These are phyloP conservation scores for Pteria penguin DNA, from an alignment of 2,888 invertebrate species.

Conservation along the genomic window DNA sequence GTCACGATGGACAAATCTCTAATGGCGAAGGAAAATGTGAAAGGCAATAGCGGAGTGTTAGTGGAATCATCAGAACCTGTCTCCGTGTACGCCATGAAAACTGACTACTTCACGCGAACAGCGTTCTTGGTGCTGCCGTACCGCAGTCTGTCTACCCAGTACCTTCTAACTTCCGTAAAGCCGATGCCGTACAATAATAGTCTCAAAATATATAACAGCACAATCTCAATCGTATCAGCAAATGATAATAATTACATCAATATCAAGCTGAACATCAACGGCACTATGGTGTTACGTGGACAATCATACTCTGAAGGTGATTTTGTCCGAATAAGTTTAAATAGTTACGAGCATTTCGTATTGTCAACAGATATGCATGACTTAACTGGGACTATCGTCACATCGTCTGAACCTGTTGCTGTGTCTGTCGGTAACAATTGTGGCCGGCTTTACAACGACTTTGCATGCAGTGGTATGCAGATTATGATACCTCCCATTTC, in stretches of 20 bases:
- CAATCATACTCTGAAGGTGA: conserved; percentile 2
- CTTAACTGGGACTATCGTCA: conserved; percentile 14
- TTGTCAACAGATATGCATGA: background rate
- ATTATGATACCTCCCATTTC: conserved; percentile 5
- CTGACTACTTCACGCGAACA: conserved; percentile 1
- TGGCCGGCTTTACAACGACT: background rate
- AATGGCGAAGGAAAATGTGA: conserved; percentile 12
- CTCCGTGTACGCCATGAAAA: conserved; percentile 4
- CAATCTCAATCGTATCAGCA: conserved; percentile 9
- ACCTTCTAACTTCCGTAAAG: conserved; percentile 6
- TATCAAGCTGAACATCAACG: background rate
- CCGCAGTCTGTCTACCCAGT: background rate
- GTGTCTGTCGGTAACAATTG: conserved; percentile 17
- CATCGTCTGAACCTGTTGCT: background rate
- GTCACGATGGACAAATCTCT: background rate
- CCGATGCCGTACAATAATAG: conserved; percentile 1
- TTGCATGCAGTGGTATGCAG: conserved; percentile 20
- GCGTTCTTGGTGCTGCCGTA: conserved; percentile 8
- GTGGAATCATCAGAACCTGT: background rate
- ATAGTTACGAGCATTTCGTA: conserved; percentile 5
- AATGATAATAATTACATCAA: conserved; percentile 4
- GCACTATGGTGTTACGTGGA: background rate
- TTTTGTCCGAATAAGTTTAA: background rate
- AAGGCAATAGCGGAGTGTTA: conserved; percentile 1
- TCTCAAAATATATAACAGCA: conserved; percentile 4